A percentile compares a stretch with the other conserved stretches of the same genome.
These are phyloP conservation scores for Gouania willdenowi DNA, from an alignment of 2,797 vertebrate genomes.

Conservation along the genomic window DNA sequence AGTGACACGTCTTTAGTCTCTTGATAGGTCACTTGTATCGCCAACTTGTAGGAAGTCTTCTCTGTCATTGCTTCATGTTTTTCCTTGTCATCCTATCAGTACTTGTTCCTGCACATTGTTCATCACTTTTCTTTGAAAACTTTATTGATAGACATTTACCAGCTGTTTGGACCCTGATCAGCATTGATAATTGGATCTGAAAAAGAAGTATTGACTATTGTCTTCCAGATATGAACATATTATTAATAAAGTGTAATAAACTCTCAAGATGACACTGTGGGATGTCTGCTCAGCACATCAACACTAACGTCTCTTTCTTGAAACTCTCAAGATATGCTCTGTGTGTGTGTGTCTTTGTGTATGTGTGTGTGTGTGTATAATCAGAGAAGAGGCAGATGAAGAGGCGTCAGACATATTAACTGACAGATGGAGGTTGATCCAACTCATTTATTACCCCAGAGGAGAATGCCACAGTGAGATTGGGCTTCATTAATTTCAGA, in stretches of 20 bases:
- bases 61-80: conserved; percentile 14
- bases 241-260: conserved; percentile 25
- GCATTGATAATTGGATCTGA: conserved; percentile 2
- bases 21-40: conserved; percentile 59
- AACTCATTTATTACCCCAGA: conserved; percentile 99
- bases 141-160: conserved; percentile 9
- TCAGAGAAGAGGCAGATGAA: conserved; percentile 84
- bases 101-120: not conserved
- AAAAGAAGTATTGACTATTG: not conserved
- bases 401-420: conserved; percentile 98
- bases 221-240: not conserved
- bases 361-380: conserved; percentile 56
- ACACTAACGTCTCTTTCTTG: conserved; percentile 39
- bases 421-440: conserved; percentile 99
- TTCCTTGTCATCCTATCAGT: conserved; percentile 11
- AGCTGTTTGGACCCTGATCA: conserved; percentile 20
- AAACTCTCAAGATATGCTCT: conserved; percentile 40
- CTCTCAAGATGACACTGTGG: conserved; percentile 22
- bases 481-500: conserved; percentile 99
- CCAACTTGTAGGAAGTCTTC: conserved; percentile 27
- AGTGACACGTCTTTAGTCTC: no score
- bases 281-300: conserved; percentile 34
- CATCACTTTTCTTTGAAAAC: conserved; percentile 1
- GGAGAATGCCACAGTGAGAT: conserved; percentile 98
- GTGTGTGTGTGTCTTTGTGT: conserved; percentile 8